Base-by-base conservation (phyloP, 2,888 invertebrate genomes). In the Dasysyrphus tricinctus region DNA sequence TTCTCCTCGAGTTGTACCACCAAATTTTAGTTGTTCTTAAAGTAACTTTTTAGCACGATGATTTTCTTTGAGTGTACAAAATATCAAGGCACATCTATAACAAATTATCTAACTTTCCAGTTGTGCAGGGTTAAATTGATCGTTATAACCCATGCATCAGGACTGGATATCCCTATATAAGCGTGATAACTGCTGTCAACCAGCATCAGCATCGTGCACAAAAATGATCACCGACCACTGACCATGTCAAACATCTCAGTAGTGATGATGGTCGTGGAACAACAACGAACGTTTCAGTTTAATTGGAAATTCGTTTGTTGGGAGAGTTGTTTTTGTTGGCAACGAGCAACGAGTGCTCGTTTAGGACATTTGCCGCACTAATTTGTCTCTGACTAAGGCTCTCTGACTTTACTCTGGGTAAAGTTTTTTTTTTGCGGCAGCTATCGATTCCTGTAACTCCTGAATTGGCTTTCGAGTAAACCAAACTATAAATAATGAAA, bases 131-230 rank as follows among this genome's bases (percentile, higher is more conserved):
- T 75, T 56, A 80, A 80, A 80, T 75, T 70, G 80, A 80, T 75
- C 63, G 80, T 56, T 70, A 49, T 76, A 70, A 47, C 37, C 81
- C 67, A 82, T 77, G 24, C 32, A 32, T 32, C 65, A 67, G 76
- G 76, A 59, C 39, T 54, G 11, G 24, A 24, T 12, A 59, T 81
- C 70, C 74, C 67, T 61, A 44, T 56, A 73, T 59, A 70, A 81
- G 80, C 85, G 80, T 85, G 85, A 80, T 81, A 81, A 81, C 80
- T 69, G 73, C 85, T 85, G 85, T 85, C 85, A 81, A 85, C 77
- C 63, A 78, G 57, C 77, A 85, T 80, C 84, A 80, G 61, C 67
- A 70, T 85, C 81, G 47, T 47, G 39, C 44, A 63, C 63, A 67
- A 57, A 67, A 57, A 57, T 57, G 56, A 57, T 67, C 67, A 73